A percentile compares a stretch with the other conserved stretches of the same genome.
phyloP scores from a whole-genome alignment of 1,140 invertebrate genomes.

The Pinna nobilis region DNA sequence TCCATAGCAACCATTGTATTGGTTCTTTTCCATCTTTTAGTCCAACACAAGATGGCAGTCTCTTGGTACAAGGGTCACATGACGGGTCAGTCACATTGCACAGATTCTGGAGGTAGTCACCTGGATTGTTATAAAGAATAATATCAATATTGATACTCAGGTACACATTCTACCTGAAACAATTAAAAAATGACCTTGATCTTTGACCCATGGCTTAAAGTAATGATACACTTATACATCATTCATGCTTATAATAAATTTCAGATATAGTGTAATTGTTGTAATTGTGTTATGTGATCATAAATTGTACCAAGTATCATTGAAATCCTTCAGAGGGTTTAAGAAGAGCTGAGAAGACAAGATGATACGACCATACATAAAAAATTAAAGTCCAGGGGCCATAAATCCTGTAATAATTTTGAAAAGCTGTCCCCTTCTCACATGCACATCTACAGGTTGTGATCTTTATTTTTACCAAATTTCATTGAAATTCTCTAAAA shows the following conservation, averaged over 20 bases:
- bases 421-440: not conserved
- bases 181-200: not conserved
- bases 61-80: not conserved
- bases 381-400: too few relatives aligned
- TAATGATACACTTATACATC: conserved; percentile 42
- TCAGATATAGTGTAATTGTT: conserved; percentile 44
- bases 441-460: too few relatives aligned
- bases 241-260: conserved; percentile 4
- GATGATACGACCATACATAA: conserved; percentile 23
- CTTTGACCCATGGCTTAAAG: conserved; percentile 47
- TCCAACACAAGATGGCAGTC: conserved; percentile 9
- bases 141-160: not conserved
- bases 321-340: not conserved
- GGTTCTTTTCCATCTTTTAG: not conserved
- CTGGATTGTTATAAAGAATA: not conserved
- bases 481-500: too few relatives aligned
- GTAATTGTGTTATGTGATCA: not conserved
- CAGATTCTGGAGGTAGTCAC: conserved; percentile 11
- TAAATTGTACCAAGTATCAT: too few relatives aligned
- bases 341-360: conserved; percentile 21
- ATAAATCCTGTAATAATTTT: not conserved
- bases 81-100: not conserved
- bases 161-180: not conserved
- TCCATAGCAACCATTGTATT: not conserved
- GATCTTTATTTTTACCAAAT: too few relatives aligned